Conservation (phyloP, 2,888 invertebrate genomes). For the Philopedon plagiatum region DNA sequence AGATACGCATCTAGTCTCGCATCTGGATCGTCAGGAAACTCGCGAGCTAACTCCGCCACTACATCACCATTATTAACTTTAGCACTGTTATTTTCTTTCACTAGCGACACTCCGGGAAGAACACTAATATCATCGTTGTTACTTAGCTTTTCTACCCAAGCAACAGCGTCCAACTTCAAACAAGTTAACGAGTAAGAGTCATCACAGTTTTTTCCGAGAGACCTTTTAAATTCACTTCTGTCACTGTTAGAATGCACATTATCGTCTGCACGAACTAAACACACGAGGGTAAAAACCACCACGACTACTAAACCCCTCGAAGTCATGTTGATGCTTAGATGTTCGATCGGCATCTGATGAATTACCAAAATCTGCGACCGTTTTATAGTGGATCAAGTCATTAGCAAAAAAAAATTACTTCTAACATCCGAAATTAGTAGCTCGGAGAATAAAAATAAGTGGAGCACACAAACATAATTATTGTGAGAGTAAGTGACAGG, state of each 20-base stretch:
- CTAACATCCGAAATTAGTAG: slow-evolving; percentile 1
- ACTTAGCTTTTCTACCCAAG: slow-evolving; percentile 79
- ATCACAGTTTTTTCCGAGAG: slow-evolving; percentile 69
- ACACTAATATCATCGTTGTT: slow-evolving; percentile 77
- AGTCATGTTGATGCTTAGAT: slow-evolving; percentile 9
- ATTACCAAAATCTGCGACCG: slow-evolving; percentile 46
- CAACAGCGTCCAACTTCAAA: slow-evolving; percentile 80
- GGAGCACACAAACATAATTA: slow-evolving; percentile 66
- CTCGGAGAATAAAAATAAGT: slow-evolving; percentile 63
- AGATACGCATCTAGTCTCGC: slow-evolving; percentile 81
- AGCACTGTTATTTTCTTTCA: slow-evolving; percentile 71
- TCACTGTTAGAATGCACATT: slow-evolving; percentile 45
- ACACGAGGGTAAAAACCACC: not conserved
- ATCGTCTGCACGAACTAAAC: not conserved
- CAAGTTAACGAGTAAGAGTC: slow-evolving; percentile 78
- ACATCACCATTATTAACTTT: slow-evolving; percentile 74
- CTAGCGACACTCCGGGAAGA: slow-evolving; percentile 79
- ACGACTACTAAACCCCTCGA: not conserved
- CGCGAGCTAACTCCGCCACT: slow-evolving; percentile 79
- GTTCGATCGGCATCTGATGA: slow-evolving; percentile 49
- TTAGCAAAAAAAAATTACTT: slow-evolving; percentile 45
- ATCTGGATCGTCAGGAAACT: slow-evolving; percentile 80
- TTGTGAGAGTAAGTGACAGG: slow-evolving; percentile 63
- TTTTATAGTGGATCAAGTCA: slow-evolving; percentile 56
- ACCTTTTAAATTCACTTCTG: slow-evolving; percentile 61